Percentiles rank a stretch among this genome's conserved stretches.
Evolutionary conservation across 2,113 vertebrate species (phyloP).

Genomic region (Zootoca vivipara): DNA sequence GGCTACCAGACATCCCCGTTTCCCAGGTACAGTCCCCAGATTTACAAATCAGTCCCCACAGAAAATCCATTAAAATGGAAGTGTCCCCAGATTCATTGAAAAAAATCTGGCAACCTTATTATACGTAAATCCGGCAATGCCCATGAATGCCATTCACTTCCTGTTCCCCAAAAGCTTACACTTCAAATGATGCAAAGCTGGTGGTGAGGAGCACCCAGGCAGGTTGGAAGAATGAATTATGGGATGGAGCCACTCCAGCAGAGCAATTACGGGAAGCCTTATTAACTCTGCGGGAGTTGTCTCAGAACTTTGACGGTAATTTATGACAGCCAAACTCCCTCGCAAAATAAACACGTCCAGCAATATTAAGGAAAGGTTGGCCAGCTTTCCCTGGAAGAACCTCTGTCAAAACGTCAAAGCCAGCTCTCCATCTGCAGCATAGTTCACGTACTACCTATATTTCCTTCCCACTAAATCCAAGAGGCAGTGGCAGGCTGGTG

Average conservation of each 20-base stretch:
- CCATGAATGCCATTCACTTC: background rate
- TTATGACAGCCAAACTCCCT: background rate
- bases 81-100: too few relatives aligned
- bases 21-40: too few relatives aligned
- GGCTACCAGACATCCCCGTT: too few relatives aligned
- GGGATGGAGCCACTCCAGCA: background rate
- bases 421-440: background rate
- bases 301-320: background rate
- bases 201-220: background rate
- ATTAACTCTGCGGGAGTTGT: background rate
- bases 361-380: background rate
- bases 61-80: too few relatives aligned
- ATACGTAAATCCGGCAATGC: too few relatives aligned
- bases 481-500: background rate
- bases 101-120: too few relatives aligned
- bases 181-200: background rate
- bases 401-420: background rate
- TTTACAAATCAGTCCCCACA: too few relatives aligned
- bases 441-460: background rate
- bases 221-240: background rate
- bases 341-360: background rate
- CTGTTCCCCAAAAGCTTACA: background rate
- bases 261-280: constrained; percentile 11
- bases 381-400: background rate
- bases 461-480: background rate